A percentile compares a stretch with the other conserved stretches of the same genome.
These are phyloP conservation scores for Stigmatopora nigra DNA, from an alignment of 2,113 vertebrate species.

Conservation along the genomic window DNA sequence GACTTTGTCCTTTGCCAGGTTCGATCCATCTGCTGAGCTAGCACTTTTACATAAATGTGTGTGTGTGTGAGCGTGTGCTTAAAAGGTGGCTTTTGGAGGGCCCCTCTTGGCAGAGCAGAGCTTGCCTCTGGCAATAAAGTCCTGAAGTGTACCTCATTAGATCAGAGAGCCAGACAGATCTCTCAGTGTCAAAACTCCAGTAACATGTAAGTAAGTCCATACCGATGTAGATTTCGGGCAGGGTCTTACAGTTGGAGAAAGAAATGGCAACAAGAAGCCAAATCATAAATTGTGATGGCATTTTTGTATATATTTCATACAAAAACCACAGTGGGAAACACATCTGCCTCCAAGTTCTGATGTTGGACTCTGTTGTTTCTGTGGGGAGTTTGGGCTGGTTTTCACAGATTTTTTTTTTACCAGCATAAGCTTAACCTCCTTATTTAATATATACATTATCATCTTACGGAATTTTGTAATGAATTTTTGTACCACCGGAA, in stretches of 20 bases:
- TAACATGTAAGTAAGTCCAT: constrained; percentile 42
- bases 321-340: neutral
- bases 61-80: neutral
- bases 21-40: constrained; percentile 35
- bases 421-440: no score
- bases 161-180: constrained; percentile 52
- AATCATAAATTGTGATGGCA: neutral
- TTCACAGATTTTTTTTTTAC: no score
- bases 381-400: no score
- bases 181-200: constrained; percentile 46
- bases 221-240: constrained; percentile 28
- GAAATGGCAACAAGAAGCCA: constrained; percentile 11
- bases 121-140: constrained; percentile 17
- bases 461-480: no score
- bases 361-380: no score
- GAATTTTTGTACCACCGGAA: no score
- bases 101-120: constrained; percentile 28
- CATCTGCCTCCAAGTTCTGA: neutral
- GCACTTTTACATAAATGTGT: constrained; percentile 24
- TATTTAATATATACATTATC: no score
- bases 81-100: neutral
- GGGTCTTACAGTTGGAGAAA: neutral
- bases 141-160: constrained; percentile 45
- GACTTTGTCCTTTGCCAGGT: constrained; percentile 30
- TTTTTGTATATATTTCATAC: neutral